These are phyloP conservation scores for Steatocranus sp. DNA, from an alignment of 2,797 vertebrate genomes.

Conservation along the genomic window DNA sequence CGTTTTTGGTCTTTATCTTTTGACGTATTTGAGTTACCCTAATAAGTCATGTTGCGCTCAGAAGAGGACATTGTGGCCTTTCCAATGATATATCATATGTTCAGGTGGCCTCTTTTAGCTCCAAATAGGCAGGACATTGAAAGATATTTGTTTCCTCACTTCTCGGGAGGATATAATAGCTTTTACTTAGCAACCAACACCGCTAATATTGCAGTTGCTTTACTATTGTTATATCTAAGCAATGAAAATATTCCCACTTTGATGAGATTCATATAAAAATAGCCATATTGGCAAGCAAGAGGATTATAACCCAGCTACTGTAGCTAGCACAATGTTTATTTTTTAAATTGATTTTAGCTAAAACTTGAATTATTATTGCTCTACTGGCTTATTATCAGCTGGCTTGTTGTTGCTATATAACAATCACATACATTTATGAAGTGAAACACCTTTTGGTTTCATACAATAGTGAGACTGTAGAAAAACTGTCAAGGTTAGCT, in stretches of 20 bases:
- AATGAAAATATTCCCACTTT: not conserved
- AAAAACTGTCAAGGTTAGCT: not conserved
- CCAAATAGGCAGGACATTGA: not conserved
- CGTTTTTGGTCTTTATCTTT: not conserved
- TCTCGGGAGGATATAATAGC: not conserved
- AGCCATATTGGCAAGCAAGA: not conserved
- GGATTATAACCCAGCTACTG: not conserved
- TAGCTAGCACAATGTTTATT: not conserved
- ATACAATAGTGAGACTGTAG: not conserved
- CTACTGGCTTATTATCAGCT: not conserved
- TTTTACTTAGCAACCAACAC: not conserved
- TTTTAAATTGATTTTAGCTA: not conserved
- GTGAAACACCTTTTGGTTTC: not conserved
- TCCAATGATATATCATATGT: not conserved
- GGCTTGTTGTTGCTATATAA: not conserved
- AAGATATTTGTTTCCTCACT: not conserved
- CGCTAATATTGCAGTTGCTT: not conserved
- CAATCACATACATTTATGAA: not conserved
- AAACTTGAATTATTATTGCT: not conserved
- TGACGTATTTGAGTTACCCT: not conserved
- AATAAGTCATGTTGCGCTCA: accelerated
- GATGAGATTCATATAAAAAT: not conserved
- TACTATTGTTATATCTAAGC: not conserved
- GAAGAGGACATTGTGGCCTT: not conserved
- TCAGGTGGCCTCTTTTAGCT: not conserved